Conservation (phyloP, 2,888 invertebrate genomes). For the Clusia tigrina region DNA sequence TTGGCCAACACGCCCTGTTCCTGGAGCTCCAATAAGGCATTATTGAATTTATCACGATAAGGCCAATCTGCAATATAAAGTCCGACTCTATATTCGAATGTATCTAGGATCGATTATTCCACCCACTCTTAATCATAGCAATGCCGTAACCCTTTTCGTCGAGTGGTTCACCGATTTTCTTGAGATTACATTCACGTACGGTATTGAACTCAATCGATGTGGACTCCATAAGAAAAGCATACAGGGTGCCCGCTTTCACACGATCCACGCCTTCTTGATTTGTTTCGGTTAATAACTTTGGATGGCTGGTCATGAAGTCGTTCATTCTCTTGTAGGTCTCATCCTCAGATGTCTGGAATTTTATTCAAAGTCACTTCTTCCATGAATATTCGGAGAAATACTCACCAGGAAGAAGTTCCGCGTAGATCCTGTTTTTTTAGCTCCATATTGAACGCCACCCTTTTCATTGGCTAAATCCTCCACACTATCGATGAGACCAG, state of each 20-base stretch:
- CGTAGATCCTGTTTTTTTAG: slow-evolving; percentile 84
- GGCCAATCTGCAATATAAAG: slow-evolving; percentile 55
- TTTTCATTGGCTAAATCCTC: slow-evolving; percentile 81
- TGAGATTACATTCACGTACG: slow-evolving; percentile 72
- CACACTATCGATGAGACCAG: slow-evolving; percentile 77
- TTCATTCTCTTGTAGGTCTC: slow-evolving; percentile 81
- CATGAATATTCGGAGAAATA: no score
- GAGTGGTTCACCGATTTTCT: slow-evolving; percentile 69
- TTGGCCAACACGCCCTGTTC: slow-evolving; percentile 80
- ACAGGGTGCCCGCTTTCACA: slow-evolving; percentile 63
- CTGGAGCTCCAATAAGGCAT: slow-evolving; percentile 83
- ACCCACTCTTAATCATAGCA: slow-evolving; percentile 72
- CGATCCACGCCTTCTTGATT: slow-evolving; percentile 69
- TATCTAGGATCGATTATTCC: neutral
- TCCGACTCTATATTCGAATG: neutral
- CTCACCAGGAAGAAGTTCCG: slow-evolving; percentile 85
- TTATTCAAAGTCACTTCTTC: neutral
- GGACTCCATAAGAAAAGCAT: slow-evolving; percentile 83
- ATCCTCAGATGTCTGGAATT: slow-evolving; percentile 74
- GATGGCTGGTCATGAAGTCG: slow-evolving; percentile 74
- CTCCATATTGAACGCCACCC: slow-evolving; percentile 84
- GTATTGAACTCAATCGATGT: slow-evolving; percentile 77
- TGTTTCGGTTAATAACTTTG: slow-evolving; percentile 64
- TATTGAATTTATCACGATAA: slow-evolving; percentile 79
- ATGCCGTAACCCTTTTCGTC: slow-evolving; percentile 80